Evolutionary conservation across 37 sponge, comb jelly and placozoan species (phyloP), one percentile per base, ranked within the genome.

Genomic region (Chondrosia reniformis): DNA sequence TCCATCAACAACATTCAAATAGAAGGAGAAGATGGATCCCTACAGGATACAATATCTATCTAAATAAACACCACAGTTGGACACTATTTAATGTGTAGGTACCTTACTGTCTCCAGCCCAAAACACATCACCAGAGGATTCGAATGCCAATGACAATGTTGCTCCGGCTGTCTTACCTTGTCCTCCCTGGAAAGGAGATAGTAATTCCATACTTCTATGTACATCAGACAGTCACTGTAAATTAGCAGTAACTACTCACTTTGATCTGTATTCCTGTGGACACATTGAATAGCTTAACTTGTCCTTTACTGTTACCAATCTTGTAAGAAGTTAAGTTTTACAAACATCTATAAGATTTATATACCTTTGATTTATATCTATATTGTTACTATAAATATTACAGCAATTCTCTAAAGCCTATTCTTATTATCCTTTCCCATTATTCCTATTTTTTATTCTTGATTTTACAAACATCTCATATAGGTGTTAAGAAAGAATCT

Each of bases 51-150:
- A 52, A 66, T 10, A 71, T 12, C 38, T 45, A 21, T 7, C 38
- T 36, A 8, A 22, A 37, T 30, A 13, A 25, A 24, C 28, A 25
- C 39, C 13, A 37, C 43, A 82, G 36, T 43, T 24, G 17, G 37
- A 55, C 56, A 19, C 6, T 13, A 41, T 15, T 41, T 13, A 6
- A 15, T 0, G 22, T 4, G 24, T 6, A 75, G 58, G 17, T 39
- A 84, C 92, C 86, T 94, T 94, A 38, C 73, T 84, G 78, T 94
- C 95, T 1, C 89, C 89, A 15, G 79, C 84, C 95, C 95, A 94
- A 30, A 94, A 45, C 46, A 62, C 75, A 17, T 81, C 76, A 6
- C 93, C 92, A 9, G 86, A 64, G 9, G 86, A 45, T 30, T 94
- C 95, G 79, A 91, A 88, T 56, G 92, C 45, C 62, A 94, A 49